phyloP scores from a whole-genome alignment of 2,113 vertebrate genomes.

The western clawed frog (Xenopus tropicalis) region UCB_Xtro_10.0 CM004451.2:67700001-67700500 shows the following conservation, averaged over 20 bases:
- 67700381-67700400: too few relatives aligned
- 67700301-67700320: neutral
- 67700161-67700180: constrained; percentile 24
- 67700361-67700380: too few relatives aligned
- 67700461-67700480: too few relatives aligned
- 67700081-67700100: constrained; percentile 29
- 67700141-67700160: constrained; percentile 32
- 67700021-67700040: constrained; percentile 26
- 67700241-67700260: neutral
- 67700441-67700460: too few relatives aligned
- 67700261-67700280: neutral
- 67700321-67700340: neutral
- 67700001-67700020: constrained; percentile 34
- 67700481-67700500: neutral
- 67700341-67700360: too few relatives aligned
- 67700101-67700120: constrained; percentile 20
- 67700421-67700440: too few relatives aligned
- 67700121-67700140: constrained; percentile 25
- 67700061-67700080: constrained; percentile 37
- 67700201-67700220: neutral
- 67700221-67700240: neutral
- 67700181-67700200: constrained; percentile 17
- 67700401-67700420: too few relatives aligned
- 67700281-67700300: neutral
- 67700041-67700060: constrained; percentile 36